Evolutionary conservation across 2,113 vertebrate genomes (phyloP), one percentile per base, ranked within the genome.

Genomic region (Trochalopteron elliotii): DNA sequence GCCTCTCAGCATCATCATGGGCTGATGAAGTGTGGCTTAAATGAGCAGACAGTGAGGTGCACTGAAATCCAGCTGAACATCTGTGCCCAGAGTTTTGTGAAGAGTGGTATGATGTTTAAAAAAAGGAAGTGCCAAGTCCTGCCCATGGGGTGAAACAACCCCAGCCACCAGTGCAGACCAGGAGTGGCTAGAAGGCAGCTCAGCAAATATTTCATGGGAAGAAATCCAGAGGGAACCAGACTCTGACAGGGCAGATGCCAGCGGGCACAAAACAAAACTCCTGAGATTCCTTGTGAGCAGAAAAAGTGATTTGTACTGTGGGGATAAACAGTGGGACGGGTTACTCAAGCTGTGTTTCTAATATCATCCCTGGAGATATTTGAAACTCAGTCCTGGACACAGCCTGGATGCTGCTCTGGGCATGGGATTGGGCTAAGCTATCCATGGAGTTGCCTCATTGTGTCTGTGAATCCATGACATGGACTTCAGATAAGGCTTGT

Each of bases 371-470:
- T 63, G 49, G 39, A 90, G 42, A 16, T 40, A 6, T 23, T 76
- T 21, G 35, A 21, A 87, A 31, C 5, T 5, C 16, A 69, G 12
- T 7, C 16, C 25, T 27, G 52, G 64, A 21, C 21, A 17, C 44
- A 35, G 31, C 35, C 69, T 64, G 59, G 60, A 33, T 3, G 2
- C 37, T 61, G 20, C 45, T 52, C 23, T 75, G 47, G 12, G 23
- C 7, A 35, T 0, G 1, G 11, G 4, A 0, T 24, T 67, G 47
- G 28, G 49, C 27, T 56, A 5, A 28, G 4, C 7, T 15, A 1
- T 23, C 17, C 79, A 40, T 3, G 2, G n/a, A 65, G 37, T 13
- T 52, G 21, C 9, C 22, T 70, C 47, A 9, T 37, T 11, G 2
- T 45, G 12, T 40, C 49, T 68, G 7, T 39, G 11, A 61, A 17